Conservation (phyloP, 2,797 vertebrate genomes). For the Chelidonichthys spinosus region DNA sequence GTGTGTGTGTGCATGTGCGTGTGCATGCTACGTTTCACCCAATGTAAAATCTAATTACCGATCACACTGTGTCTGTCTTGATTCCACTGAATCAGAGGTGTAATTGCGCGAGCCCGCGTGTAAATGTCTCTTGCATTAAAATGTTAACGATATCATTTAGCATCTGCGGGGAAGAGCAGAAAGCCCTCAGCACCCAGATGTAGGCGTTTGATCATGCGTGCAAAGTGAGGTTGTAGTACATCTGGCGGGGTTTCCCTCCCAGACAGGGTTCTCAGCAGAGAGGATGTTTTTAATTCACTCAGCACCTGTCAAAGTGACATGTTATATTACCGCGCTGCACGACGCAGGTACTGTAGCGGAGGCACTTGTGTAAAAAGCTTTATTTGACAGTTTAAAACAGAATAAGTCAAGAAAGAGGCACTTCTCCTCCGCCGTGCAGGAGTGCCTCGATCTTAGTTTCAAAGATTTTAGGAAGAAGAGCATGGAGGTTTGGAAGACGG, state of each 20-base stretch:
- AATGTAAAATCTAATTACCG: slow-evolving; percentile 86
- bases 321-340: slow-evolving; percentile 75
- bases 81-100: slow-evolving; percentile 83
- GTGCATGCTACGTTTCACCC: slow-evolving; percentile 60
- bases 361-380: slow-evolving; percentile 52
- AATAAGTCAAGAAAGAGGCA: slow-evolving; percentile 37
- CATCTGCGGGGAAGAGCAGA: slow-evolving; percentile 75
- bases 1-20: slow-evolving; percentile 20
- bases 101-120: slow-evolving; percentile 81
- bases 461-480: slow-evolving; percentile 21
- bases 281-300: slow-evolving; percentile 81
- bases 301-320: slow-evolving; percentile 81
- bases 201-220: slow-evolving; percentile 83
- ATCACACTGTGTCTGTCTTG: slow-evolving; percentile 83
- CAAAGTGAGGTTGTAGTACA: slow-evolving; percentile 79
- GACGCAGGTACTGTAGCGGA: slow-evolving; percentile 61
- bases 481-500: not conserved
- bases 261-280: slow-evolving; percentile 65
- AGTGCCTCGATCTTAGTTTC: slow-evolving; percentile 21
- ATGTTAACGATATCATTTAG: slow-evolving; percentile 87
- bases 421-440: slow-evolving; percentile 9
- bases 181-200: slow-evolving; percentile 77
- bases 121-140: slow-evolving; percentile 85
- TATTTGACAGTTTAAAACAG: slow-evolving; percentile 61
- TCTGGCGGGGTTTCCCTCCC: slow-evolving; percentile 77